A percentile compares a stretch with the other conserved stretches of the same genome.
These are phyloP conservation scores for Felis chaus DNA, from an alignment of 2,113 vertebrate species.

Conservation along the genomic window DNA sequence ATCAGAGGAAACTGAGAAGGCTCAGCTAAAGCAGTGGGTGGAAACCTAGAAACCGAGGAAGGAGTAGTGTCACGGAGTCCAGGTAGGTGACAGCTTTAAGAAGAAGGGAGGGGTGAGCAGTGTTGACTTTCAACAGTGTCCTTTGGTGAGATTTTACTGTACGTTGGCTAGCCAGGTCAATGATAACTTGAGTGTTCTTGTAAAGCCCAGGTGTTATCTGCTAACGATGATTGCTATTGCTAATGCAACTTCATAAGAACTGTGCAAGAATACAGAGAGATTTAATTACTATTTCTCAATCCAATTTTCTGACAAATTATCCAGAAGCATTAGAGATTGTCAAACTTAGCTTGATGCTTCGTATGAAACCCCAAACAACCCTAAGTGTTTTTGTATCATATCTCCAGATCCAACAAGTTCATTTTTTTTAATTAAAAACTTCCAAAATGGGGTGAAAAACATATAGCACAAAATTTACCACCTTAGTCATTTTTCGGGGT, in stretches of 20 bases:
- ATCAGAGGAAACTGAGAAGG: neutral
- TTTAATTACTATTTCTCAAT: conserved; percentile 21
- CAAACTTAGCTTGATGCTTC: neutral
- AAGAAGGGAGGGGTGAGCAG: no score
- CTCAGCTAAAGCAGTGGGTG: no score
- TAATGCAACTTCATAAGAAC: neutral
- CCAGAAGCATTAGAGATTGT: neutral
- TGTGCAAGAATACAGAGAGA: neutral
- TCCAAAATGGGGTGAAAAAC: neutral
- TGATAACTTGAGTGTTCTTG: no score
- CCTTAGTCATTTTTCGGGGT: neutral
- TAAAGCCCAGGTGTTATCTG: neutral
- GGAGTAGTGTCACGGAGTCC: fast-evolving
- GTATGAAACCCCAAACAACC: neutral
- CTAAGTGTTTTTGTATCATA: neutral
- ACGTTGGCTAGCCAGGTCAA: neutral
- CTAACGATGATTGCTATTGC: neutral
- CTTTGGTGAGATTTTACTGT: neutral
- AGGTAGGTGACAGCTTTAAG: neutral
- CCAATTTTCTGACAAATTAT: neutral
- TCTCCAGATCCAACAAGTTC: neutral
- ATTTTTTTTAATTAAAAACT: neutral
- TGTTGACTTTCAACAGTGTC: neutral
- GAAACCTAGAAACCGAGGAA: neutral
- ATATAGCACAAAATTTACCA: neutral